Base-by-base conservation (phyloP, 2,888 invertebrate genomes). In the Ormyrus thymus region DNA sequence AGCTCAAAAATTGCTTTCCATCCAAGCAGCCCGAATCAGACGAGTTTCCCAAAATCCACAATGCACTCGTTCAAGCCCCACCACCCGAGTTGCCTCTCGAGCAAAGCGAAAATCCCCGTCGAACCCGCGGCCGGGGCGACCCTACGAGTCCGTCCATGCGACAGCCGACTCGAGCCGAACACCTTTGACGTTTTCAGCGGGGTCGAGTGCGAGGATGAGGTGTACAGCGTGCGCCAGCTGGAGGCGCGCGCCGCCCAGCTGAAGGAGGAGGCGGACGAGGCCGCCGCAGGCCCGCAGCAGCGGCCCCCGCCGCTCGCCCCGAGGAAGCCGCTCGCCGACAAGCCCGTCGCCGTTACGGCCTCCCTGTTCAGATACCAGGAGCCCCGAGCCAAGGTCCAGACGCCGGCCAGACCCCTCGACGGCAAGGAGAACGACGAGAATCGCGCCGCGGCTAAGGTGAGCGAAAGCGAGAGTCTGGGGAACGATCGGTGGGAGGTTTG, bases 201-300 rank as follows among this genome's bases (percentile, higher is more conserved):
- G 90, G 92, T 95, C 91, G 95, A 95, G 92, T 93, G 93, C 92
- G 92, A 93, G 91, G 93, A 94, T 93, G 94, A 95, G 91, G 93
- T 95, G 87, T 94, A 94, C 89, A 95, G 95, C 86, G 92, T 92
- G 89, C 93, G 93, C 89, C 93, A 93, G 88, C 88, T 92, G 86
- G 90, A 87, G 83, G 88, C 87, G 61, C 87, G 87, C 80, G 84
- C 85, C 76, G 83, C 83, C 56, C 58, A 48, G 81, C 76, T 72
- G 85, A 74, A 80, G 56, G 73, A 75, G 46, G 70, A 74, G 69
- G 59, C 51, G 56, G 46, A 46, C 55, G 51, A 69, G 53, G 58
- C 50, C 2, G 43, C 65, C 11, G 65, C 7, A 9, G 48, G 48
- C n/a, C 43, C 15, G 55, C 58, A 73, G 13, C 66, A 11, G 13